Evolutionary conservation across 2,113 vertebrate species (phyloP).

Genomic region (Carollia perspicillata): DNA sequence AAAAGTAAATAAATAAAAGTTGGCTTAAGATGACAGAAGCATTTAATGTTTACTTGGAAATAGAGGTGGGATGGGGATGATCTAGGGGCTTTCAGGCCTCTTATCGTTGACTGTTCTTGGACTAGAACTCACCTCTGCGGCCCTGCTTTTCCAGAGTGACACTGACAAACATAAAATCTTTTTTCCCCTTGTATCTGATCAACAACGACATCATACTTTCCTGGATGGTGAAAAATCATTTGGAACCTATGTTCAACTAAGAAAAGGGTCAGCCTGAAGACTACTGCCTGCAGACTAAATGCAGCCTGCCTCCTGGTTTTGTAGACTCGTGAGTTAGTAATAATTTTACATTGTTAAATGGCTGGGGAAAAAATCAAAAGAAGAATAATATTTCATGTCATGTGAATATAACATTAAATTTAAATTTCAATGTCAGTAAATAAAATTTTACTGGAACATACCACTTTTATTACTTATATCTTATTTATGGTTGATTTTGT

Average conservation of each 20-base stretch:
- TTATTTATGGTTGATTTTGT: not conserved
- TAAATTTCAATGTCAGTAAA: not conserved
- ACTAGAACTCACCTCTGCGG: not conserved
- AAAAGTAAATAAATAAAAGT: not conserved
- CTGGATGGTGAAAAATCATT: not conserved
- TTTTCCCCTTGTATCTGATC: not conserved
- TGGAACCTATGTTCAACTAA: not conserved
- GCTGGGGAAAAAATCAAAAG: not conserved
- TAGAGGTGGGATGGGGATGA: not conserved
- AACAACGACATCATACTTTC: not conserved
- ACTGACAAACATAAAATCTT: not conserved
- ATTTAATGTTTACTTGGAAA: not conserved
- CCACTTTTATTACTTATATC: not conserved
- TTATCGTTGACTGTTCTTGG: not conserved
- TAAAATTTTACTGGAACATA: not conserved
- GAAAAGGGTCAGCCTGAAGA: not conserved
- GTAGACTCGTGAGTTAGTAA: not conserved
- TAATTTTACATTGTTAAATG: not conserved
- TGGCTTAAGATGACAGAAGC: not conserved
- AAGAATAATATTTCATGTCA: not conserved
- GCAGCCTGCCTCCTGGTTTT: not conserved
- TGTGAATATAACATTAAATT: not conserved
- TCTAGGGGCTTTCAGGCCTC: not conserved
- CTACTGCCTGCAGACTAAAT: not conserved
- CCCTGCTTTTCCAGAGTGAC: not conserved